A percentile compares a stretch with the other conserved stretches of the same genome.
Evolutionary conservation across 2,797 vertebrate species (phyloP).

Genomic region (Crossoptilon crossoptilon): DNA sequence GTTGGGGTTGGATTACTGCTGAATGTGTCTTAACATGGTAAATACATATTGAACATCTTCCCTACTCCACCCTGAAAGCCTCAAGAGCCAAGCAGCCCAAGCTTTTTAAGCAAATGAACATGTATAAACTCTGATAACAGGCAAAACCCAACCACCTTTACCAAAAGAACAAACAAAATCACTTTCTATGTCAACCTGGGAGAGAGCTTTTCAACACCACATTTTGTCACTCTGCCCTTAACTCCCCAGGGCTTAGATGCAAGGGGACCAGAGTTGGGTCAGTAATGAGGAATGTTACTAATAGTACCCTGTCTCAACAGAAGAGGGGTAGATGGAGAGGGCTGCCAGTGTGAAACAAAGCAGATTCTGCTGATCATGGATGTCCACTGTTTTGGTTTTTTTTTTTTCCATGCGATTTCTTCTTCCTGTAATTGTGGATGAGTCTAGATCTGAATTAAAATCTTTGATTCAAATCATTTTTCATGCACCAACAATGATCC

Average conservation of each 20-base stretch:
- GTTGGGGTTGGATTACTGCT: not conserved
- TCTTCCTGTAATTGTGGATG: not conserved
- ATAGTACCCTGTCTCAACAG: not conserved
- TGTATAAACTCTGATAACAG: not conserved
- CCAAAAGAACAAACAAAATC: not conserved
- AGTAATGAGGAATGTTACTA: accelerated
- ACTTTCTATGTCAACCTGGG: not conserved
- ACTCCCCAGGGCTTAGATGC: not conserved
- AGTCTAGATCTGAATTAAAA: not conserved
- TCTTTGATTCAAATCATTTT: not conserved
- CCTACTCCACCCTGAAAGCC: not conserved
- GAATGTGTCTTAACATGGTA: not conserved
- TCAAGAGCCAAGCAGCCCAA: not conserved
- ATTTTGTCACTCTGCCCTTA: not conserved
- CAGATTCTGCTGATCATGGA: not conserved
- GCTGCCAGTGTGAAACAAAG: not conserved
- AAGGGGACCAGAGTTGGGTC: not conserved
- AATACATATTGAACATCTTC: slow-evolving; percentile 42
- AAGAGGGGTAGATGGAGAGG: not conserved
- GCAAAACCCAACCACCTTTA: not conserved
- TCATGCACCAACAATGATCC: not conserved
- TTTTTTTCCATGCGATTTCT: not conserved
- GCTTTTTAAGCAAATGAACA: not conserved
- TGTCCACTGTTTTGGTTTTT: not conserved
- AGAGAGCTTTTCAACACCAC: not conserved